phyloP scores from a whole-genome alignment of 2,888 invertebrate species.

The Leptarthrus brevirostris region DNA sequence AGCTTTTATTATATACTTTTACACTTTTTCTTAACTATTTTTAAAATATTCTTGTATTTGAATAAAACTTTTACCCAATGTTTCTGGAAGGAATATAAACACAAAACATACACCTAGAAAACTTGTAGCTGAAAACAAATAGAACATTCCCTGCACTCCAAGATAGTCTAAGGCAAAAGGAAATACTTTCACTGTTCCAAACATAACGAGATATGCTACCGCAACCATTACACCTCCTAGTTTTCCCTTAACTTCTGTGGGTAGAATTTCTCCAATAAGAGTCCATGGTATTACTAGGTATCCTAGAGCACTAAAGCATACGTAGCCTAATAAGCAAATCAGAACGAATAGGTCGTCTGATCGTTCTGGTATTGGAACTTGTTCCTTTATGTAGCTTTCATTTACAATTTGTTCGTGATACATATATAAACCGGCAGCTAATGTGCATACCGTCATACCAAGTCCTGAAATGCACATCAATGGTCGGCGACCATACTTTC shows the following conservation, averaged over 20 bases:
- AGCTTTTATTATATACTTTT: too few relatives aligned
- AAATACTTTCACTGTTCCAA: conserved; percentile 69
- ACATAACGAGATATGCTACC: conserved; percentile 70
- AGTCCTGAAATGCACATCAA: conserved; percentile 69
- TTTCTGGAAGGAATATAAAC: conserved; percentile 71
- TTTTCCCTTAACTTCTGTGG: conserved; percentile 66
- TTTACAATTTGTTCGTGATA: conserved; percentile 45
- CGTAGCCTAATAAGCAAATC: conserved; percentile 68
- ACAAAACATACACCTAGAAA: conserved; percentile 67
- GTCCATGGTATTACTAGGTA: conserved; percentile 73
- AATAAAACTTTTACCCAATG: conserved; percentile 69
- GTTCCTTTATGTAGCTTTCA: conserved; percentile 38
- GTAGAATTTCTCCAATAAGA: conserved; percentile 64
- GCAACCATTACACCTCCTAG: conserved; percentile 69
- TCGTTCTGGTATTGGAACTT: conserved; percentile 12
- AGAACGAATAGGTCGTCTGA: conserved; percentile 64
- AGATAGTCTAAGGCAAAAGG: conserved; percentile 67
- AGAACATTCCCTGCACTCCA: conserved; percentile 67
- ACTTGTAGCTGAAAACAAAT: conserved; percentile 67
- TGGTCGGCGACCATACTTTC: conserved; percentile 68
- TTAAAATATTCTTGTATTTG: conserved; percentile 70
- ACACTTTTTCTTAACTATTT: conserved; percentile 26
- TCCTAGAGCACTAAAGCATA: conserved; percentile 70
- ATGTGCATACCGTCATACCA: conserved; percentile 68
- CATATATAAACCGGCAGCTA: conserved; percentile 54